Base-by-base conservation (phyloP, 1,140 invertebrate species). In the Drosophila varians region DNA sequence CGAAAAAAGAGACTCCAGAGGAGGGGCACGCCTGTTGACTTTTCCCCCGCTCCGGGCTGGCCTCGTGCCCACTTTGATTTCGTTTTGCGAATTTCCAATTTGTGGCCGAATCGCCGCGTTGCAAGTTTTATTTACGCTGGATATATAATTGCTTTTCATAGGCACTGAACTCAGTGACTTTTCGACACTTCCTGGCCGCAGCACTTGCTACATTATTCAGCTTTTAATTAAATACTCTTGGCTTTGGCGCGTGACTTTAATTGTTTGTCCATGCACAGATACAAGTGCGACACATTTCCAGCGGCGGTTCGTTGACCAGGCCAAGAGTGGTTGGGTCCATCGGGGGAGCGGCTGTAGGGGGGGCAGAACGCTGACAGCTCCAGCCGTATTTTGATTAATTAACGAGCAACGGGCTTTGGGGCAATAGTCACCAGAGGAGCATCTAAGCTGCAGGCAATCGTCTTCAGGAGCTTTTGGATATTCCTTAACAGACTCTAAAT, bases 331-430 rank as follows among this genome's bases (percentile, higher is more conserved):
- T 12, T 4, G 19, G 9, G 2, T 8, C 2, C 11, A 21, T 3
- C n/a, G 34, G 34, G n/a, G n/a, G n/a, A n/a, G n/a, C n/a, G n/a
- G n/a, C n/a, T n/a, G n/a, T n/a, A 12, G 9, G 2, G 14, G 46
- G 25, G 14, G 23, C 36, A 60, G 45, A 46, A 64, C 54, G 47
- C 62, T 65, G 58, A 51, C 62, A 61, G 57, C 71, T 52, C 31
- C 57, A 72, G 54, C 68, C 53, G 70, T 58, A 75, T 84, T 84
- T 80, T 86, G 82, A 86, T 86, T 86, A 87, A 86, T 86, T 86
- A 86, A 87, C 73, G 73, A 51, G 52, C 46, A 58, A 65, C 68
- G 56, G 68, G 57, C 55, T 70, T 86, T 61, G 28, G 71, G 61
- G 26, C 55, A 31, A 53, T 56, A 71, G 62, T 64, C 52, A 47